A percentile compares a stretch with the other conserved stretches of the same genome.
Evolutionary conservation across 2,888 invertebrate species (phyloP).

Genomic region (Toxonevra muliebris): DNA sequence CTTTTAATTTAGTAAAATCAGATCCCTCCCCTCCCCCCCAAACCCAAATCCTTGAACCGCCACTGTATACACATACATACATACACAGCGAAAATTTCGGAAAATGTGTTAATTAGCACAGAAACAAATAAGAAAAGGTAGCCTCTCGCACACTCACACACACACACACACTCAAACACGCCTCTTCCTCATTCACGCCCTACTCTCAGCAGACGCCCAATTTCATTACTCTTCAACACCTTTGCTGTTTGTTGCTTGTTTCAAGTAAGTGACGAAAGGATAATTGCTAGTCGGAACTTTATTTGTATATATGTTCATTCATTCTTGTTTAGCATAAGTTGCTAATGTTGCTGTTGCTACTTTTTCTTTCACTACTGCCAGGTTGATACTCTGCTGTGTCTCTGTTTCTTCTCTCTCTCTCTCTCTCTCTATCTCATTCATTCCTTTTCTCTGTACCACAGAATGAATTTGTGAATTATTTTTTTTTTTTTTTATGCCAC

Average conservation of each 20-base stretch:
- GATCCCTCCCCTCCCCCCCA: too few relatives aligned
- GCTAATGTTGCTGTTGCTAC: too few relatives aligned
- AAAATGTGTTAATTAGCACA: neutral
- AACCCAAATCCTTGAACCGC: too few relatives aligned
- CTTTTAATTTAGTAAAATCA: too few relatives aligned
- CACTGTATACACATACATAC: neutral
- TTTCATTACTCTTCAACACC: too few relatives aligned
- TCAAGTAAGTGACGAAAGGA: neutral
- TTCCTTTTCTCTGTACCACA: neutral
- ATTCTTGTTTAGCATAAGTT: neutral
- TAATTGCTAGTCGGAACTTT: neutral
- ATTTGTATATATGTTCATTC: conserved; percentile 10
- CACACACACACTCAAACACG: too few relatives aligned
- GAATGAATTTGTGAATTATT: conserved; percentile 13
- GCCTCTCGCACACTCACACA: too few relatives aligned
- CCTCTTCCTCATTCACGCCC: neutral
- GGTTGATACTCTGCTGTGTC: neutral
- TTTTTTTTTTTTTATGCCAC: too few relatives aligned
- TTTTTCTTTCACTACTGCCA: too few relatives aligned
- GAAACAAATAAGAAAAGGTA: too few relatives aligned
- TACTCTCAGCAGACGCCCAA: neutral
- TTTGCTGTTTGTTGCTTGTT: neutral
- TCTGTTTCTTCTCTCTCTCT: neutral
- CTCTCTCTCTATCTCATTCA: neutral
- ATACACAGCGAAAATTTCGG: neutral